A percentile compares a stretch with the other conserved stretches of the same genome.
These are phyloP conservation scores for Phaonia tiefii DNA, from an alignment of 2,888 invertebrate species.

Conservation along the genomic window DNA sequence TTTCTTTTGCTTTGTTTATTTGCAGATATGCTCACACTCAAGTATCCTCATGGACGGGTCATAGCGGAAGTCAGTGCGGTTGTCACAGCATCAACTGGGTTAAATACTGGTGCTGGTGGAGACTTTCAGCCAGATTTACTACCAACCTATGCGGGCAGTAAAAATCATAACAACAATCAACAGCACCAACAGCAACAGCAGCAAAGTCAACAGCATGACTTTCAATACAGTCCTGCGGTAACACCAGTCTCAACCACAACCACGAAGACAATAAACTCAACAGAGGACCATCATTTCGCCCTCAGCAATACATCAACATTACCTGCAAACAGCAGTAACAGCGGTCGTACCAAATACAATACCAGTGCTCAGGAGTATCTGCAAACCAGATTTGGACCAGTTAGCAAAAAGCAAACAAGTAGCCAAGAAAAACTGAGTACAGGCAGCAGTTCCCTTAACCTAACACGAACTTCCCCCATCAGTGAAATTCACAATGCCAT, in stretches of 20 bases:
- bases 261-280: constrained; percentile 69
- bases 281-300: constrained; percentile 65
- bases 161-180: constrained; percentile 51
- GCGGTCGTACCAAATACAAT: constrained; percentile 69
- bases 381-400: constrained; percentile 69
- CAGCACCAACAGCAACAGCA: constrained; percentile 57
- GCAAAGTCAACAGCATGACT: constrained; percentile 59
- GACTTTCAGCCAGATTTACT: constrained; percentile 74
- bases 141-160: constrained; percentile 70
- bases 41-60: constrained; percentile 65
- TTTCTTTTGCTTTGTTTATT: constrained; percentile 26
- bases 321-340: constrained; percentile 40
- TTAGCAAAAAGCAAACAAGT: constrained; percentile 52
- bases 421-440: constrained; percentile 62
- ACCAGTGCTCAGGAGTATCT: constrained; percentile 71
- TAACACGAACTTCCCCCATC: constrained; percentile 65
- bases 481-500: constrained; percentile 60
- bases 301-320: constrained; percentile 54
- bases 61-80: constrained; percentile 60
- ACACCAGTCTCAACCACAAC: constrained; percentile 61
- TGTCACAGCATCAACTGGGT: constrained; percentile 37
- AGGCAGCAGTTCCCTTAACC: constrained; percentile 62
- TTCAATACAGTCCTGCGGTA: constrained; percentile 65
- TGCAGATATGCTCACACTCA: constrained; percentile 67
- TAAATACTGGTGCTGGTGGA: not conserved